phyloP scores from a whole-genome alignment of 2,113 vertebrate species.

The Leucopsar rothschildi region DNA sequence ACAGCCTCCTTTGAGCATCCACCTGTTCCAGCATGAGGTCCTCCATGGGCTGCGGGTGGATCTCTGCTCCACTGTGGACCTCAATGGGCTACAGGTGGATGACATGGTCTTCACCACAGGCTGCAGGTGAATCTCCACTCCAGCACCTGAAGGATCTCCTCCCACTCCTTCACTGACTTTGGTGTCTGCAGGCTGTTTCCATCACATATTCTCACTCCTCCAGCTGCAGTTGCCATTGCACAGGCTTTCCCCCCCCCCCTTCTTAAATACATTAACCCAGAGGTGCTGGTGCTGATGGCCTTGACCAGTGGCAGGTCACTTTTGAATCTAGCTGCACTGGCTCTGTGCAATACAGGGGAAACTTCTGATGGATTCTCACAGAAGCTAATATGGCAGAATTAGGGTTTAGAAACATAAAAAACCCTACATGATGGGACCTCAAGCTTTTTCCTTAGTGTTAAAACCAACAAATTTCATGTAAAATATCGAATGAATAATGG shows the following conservation, averaged over 20 bases:
- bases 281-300: neutral
- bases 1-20: neutral
- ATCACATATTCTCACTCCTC: neutral
- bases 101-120: neutral
- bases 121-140: neutral
- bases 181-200: neutral
- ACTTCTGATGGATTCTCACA: neutral
- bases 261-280: neutral
- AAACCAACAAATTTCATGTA: neutral
- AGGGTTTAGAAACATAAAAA: neutral
- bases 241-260: neutral
- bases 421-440: neutral
- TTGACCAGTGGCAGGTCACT: neutral
- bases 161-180: neutral
- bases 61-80: too few relatives aligned
- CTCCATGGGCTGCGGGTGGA: neutral
- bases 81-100: neutral
- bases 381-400: neutral
- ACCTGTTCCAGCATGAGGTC: accelerated
- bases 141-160: neutral
- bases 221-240: neutral
- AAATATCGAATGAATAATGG: neutral
- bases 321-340: neutral
- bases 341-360: neutral
- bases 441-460: neutral